Evolutionary conservation across 1,140 invertebrate genomes (phyloP), one percentile per base, ranked within the genome.

Genomic region (Hyles euphorbiae): DNA sequence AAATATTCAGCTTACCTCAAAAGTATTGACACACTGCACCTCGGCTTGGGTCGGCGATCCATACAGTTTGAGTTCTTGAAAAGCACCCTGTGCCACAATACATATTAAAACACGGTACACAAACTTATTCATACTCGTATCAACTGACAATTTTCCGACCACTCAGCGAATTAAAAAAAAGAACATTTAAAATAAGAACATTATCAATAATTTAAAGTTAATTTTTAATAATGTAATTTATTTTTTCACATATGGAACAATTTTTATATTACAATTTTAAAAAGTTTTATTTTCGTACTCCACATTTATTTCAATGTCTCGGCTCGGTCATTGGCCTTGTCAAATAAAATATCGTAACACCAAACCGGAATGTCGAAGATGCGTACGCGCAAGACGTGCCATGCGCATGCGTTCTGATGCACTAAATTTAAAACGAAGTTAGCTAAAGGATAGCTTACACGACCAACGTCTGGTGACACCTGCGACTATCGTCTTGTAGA

Each of bases 51-150:
- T 86, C 2, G 93, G 92, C 48, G 92, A 91, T 60, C 91, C 91
- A 70, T 91, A 93, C 57, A 95, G 83, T 86, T 94, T 94, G 63
- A 95, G 85, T 72, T 95, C 93, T 89, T 95, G 93, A 76, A 95
- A 91, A 7, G 93, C 92, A 53, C 94, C 94, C 94, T 95, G 92
- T 74, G 93, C 82, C 83, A 87, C 78, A 89, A 91, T 71, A 70
- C 90, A 58, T 3, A 67, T 83, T 69, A 87, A 54, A 58, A 87
- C 72, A 57, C 68, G 63, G 36, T 36, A 44, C 67, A 73, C 67
- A 49, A 78, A 48, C 58, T 58, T 45, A 59, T 5, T 40, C 36
- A 40, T 40, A 22, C 58, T 60, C 74, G 79, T 80, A 55, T 69
- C 66, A 61, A 70, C 65, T 74, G 75, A 77, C 77, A 79, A 70